A percentile compares a stretch with the other conserved stretches of the same genome.
These are phyloP conservation scores for Cerastis rubricosa DNA, from an alignment of 2,888 invertebrate genomes.

Conservation along the genomic window DNA sequence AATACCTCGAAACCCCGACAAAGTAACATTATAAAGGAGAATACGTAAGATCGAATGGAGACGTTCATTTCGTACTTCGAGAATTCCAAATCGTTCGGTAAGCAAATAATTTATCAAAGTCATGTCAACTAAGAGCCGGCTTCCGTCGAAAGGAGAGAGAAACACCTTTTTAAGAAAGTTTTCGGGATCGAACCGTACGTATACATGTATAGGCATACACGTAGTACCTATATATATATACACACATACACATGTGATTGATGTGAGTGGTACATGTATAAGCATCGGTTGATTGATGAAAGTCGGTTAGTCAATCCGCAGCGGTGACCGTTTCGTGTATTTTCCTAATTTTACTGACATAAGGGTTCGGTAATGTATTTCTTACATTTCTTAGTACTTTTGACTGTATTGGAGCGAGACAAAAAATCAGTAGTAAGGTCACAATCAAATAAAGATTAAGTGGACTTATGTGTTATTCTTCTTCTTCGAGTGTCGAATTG, in stretches of 20 bases:
- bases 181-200: conserved; percentile 72
- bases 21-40: conserved; percentile 35
- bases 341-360: conserved; percentile 49
- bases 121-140: conserved; percentile 75
- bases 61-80: conserved; percentile 58
- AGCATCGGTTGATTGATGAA: conserved; percentile 68
- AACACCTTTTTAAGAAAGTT: conserved; percentile 79
- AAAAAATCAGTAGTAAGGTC: conserved; percentile 1
- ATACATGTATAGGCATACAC: conserved; percentile 9
- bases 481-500: neutral
- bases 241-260: conserved; percentile 69
- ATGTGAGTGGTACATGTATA: conserved; percentile 68
- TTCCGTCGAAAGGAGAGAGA: conserved; percentile 71
- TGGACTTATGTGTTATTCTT: neutral
- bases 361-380: conserved; percentile 32
- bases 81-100: conserved; percentile 64
- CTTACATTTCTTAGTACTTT: conserved; percentile 21
- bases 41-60: conserved; percentile 45
- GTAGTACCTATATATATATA: neutral
- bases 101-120: conserved; percentile 84
- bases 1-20: conserved; percentile 36
- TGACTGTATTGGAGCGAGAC: neutral
- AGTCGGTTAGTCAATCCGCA: conserved; percentile 67
- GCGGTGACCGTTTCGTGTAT: conserved; percentile 62
- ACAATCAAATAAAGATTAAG: conserved; percentile 12